phyloP scores from a whole-genome alignment of 2,888 invertebrate genomes.

The Pegoplata infirma region DNA sequence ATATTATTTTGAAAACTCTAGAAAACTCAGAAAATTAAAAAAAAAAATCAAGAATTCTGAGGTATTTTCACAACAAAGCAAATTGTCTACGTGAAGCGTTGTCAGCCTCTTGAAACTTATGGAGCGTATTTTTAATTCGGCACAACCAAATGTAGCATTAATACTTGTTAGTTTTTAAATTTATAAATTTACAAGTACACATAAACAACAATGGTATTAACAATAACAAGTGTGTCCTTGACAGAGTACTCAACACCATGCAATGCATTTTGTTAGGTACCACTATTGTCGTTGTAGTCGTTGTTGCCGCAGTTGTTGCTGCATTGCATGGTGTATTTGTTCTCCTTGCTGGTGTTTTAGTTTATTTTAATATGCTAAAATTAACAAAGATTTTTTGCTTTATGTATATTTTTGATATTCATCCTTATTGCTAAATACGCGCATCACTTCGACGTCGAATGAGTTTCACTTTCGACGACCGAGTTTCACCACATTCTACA shows the following conservation, averaged over 20 bases:
- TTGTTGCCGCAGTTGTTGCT: neutral
- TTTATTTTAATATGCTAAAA: neutral
- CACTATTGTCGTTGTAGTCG: neutral
- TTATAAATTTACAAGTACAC: neutral
- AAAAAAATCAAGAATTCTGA: no score
- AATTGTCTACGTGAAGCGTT: no score
- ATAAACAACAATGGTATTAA: neutral
- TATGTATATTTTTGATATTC: neutral
- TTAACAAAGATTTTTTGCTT: neutral
- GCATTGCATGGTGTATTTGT: neutral
- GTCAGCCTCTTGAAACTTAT: no score
- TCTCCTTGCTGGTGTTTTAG: neutral
- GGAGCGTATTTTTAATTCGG: no score
- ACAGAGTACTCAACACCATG: conserved; percentile 21
- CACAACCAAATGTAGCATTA: no score
- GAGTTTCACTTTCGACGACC: no score
- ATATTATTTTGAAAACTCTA: no score
- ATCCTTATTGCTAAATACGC: no score
- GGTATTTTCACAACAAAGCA: no score
- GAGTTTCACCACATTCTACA: no score
- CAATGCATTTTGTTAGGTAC: conserved; percentile 32
- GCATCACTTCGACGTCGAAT: no score
- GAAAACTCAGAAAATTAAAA: no score
- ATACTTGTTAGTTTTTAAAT: neutral
- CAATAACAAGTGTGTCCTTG: conserved; percentile 36